Percentiles rank a stretch among this genome's conserved stretches.
Evolutionary conservation across 2,888 invertebrate species (phyloP).

Genomic region (Drosophila heteroneura): DNA sequence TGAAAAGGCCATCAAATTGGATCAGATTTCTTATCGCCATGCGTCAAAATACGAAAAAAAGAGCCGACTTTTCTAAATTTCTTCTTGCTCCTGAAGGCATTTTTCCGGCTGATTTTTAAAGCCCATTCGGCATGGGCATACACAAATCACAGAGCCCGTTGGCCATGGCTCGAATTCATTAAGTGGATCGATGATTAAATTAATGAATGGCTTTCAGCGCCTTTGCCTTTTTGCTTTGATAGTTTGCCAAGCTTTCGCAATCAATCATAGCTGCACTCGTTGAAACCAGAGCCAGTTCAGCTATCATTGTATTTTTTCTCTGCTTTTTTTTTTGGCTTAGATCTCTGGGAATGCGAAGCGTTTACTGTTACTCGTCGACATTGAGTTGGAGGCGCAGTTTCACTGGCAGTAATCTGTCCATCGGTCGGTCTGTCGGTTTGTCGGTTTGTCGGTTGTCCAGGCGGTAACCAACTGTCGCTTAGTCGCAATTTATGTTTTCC

Average conservation of each 20-base stretch:
- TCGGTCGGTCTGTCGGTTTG: background rate
- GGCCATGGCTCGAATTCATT: constrained; percentile 64
- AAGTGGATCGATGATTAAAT: constrained; percentile 79
- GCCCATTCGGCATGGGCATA: constrained; percentile 53
- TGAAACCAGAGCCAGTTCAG: constrained; percentile 30
- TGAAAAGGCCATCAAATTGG: constrained; percentile 61
- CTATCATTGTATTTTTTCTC: constrained; percentile 16
- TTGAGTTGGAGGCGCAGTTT: constrained; percentile 54
- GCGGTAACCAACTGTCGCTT: constrained; percentile 65
- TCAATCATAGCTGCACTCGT: constrained; percentile 62
- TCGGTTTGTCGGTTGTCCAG: constrained; percentile 10
- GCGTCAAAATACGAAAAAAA: constrained; percentile 21
- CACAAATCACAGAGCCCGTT: constrained; percentile 72
- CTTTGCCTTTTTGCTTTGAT: constrained; percentile 29
- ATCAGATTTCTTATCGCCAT: constrained; percentile 70
- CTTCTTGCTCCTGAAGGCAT: constrained; percentile 34
- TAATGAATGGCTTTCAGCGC: constrained; percentile 78
- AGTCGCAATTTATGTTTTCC: constrained; percentile 74
- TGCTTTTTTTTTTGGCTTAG: constrained; percentile 6
- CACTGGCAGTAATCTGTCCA: constrained; percentile 20
- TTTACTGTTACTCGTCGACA: constrained; percentile 67
- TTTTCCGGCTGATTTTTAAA: constrained; percentile 28
- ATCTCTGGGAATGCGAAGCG: constrained; percentile 36
- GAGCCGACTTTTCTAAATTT: constrained; percentile 22
- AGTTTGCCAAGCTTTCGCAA: constrained; percentile 41